phyloP scores from a whole-genome alignment of 1,140 invertebrate genomes.

The Apocrypta bakeri region DNA sequence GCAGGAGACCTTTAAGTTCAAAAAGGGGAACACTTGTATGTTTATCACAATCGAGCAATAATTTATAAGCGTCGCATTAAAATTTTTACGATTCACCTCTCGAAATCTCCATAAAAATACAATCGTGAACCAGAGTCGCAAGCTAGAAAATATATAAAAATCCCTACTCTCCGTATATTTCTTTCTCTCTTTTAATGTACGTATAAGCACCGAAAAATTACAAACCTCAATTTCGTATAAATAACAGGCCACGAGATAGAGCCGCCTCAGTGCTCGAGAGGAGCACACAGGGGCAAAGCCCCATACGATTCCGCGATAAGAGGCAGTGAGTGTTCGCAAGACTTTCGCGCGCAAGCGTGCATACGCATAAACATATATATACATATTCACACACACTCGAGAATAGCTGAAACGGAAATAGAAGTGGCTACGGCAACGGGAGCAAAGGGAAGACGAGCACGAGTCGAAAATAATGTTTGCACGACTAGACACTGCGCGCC shows the following conservation, averaged over 20 bases:
- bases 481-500: background rate
- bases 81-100: background rate
- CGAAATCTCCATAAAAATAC: background rate
- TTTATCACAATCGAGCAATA: too few relatives aligned
- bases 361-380: too few relatives aligned
- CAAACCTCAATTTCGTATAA: background rate
- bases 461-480: conserved; percentile 34
- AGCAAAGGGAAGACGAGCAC: conserved; percentile 5
- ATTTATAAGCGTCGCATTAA: too few relatives aligned
- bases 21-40: background rate
- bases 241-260: background rate
- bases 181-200: background rate
- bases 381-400: background rate
- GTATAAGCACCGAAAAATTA: background rate
- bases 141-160: too few relatives aligned
- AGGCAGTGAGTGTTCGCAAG: conserved; percentile 3
- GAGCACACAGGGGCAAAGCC: background rate
- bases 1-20: too few relatives aligned
- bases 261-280: background rate
- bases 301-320: conserved; percentile 42
- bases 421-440: background rate
- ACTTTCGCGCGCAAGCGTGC: too few relatives aligned
- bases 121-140: too few relatives aligned
- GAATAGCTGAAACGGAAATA: conserved; percentile 44
- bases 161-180: too few relatives aligned